phyloP scores from a whole-genome alignment of 2,797 vertebrate genomes.

The Spinibarbus caldwelli region DNA sequence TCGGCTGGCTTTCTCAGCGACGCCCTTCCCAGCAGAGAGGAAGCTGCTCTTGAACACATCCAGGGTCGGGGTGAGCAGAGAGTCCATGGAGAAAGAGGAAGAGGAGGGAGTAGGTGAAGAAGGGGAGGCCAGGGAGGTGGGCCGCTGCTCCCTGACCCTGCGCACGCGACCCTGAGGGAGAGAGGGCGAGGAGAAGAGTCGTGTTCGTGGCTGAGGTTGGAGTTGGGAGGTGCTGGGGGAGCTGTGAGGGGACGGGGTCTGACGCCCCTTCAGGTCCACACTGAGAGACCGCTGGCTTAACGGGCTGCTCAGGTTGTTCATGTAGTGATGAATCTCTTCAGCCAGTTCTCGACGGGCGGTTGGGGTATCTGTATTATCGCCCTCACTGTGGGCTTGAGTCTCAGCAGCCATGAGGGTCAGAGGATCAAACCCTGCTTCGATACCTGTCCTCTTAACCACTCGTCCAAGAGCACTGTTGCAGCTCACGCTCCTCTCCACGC shows the following conservation, averaged over 20 bases:
- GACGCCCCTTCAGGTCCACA: constrained; percentile 80
- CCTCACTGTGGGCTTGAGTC: constrained; percentile 72
- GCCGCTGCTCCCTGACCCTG: constrained; percentile 74
- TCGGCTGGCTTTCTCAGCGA: constrained; percentile 96
- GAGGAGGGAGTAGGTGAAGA: constrained; percentile 80
- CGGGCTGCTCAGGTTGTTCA: constrained; percentile 90
- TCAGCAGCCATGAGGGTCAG: constrained; percentile 85
- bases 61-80: constrained; percentile 89
- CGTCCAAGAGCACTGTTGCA: constrained; percentile 67
- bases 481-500: constrained; percentile 68
- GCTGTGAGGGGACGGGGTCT: constrained; percentile 75
- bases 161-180: constrained; percentile 83
- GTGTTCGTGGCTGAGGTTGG: constrained; percentile 79
- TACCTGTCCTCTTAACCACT: constrained; percentile 80
- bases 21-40: constrained; percentile 94
- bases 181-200: constrained; percentile 91
- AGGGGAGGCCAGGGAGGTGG: constrained; percentile 75
- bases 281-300: constrained; percentile 84
- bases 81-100: constrained; percentile 94
- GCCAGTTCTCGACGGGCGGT: constrained; percentile 83
- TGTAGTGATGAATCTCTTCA: constrained; percentile 91
- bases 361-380: constrained; percentile 73
- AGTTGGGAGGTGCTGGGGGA: constrained; percentile 79
- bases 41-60: constrained; percentile 93
- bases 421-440: constrained; percentile 89